These are phyloP conservation scores for Enteromius fasciolatus DNA, from an alignment of 2,797 vertebrate species.

Conservation along the genomic window DNA sequence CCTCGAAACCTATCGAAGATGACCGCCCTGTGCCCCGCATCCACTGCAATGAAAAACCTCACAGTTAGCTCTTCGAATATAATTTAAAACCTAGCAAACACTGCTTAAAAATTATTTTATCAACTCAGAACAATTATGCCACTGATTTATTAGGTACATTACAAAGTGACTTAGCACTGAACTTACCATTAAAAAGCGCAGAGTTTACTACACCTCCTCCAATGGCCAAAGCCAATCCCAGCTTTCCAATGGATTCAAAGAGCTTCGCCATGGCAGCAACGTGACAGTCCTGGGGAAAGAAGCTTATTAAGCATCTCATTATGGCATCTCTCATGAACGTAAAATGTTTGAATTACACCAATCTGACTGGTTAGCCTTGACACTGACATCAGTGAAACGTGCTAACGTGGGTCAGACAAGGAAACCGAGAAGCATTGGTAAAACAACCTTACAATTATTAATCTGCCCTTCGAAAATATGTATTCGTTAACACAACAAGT, in stretches of 20 bases:
- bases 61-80: background rate
- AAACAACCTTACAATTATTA: background rate
- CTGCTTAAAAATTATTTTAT: background rate
- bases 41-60: slow-evolving; percentile 76
- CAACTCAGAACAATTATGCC: background rate
- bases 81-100: background rate
- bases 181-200: slow-evolving; percentile 93
- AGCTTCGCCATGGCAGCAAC: slow-evolving; percentile 83
- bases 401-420: background rate
- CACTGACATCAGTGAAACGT: slow-evolving; percentile 8
- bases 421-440: background rate
- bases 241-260: slow-evolving; percentile 92
- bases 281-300: slow-evolving; percentile 13
- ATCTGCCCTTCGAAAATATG: background rate
- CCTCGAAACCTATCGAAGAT: slow-evolving; percentile 95
- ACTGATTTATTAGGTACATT: background rate
- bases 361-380: background rate
- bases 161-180: background rate
- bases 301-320: background rate
- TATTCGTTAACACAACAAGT: background rate
- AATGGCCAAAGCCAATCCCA: slow-evolving; percentile 89
- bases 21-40: slow-evolving; percentile 92
- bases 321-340: too few relatives aligned
- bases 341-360: background rate
- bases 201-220: slow-evolving; percentile 93